These are phyloP conservation scores for Atherix ibis DNA, from an alignment of 2,888 invertebrate genomes.

Conservation along the genomic window DNA sequence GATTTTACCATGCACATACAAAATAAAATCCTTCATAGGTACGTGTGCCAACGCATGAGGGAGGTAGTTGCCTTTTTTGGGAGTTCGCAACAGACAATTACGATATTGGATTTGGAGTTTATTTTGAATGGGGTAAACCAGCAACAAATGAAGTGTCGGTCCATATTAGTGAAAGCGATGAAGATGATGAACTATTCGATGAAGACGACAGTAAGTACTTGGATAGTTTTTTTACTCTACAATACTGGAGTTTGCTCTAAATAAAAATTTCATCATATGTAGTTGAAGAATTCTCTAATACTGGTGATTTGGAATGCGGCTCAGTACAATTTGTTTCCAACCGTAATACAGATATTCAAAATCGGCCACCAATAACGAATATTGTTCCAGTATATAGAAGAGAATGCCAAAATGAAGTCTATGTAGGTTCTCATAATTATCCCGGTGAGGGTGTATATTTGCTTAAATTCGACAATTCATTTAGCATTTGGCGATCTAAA, in stretches of 20 bases:
- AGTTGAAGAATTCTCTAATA: slow-evolving; percentile 20
- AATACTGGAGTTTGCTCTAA: too few species aligned
- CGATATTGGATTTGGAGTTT: slow-evolving; percentile 95
- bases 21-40: slow-evolving; percentile 31
- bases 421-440: slow-evolving; percentile 93
- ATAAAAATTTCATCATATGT: too few species aligned
- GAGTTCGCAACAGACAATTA: slow-evolving; percentile 98
- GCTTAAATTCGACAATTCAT: slow-evolving; percentile 98
- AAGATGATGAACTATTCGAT: slow-evolving; percentile 46
- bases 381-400: slow-evolving; percentile 90
- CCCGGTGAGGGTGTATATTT: slow-evolving; percentile 96
- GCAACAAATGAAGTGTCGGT: slow-evolving; percentile 70
- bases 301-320: slow-evolving; percentile 49
- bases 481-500: slow-evolving; percentile 97
- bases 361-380: slow-evolving; percentile 41
- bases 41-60: slow-evolving; percentile 88
- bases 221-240: not conserved
- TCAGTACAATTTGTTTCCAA: slow-evolving; percentile 16
- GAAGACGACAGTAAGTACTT: slow-evolving; percentile 27
- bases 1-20: too few species aligned
- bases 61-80: slow-evolving; percentile 91
- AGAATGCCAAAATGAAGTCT: slow-evolving; percentile 93
- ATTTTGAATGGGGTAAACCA: slow-evolving; percentile 93
- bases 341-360: not conserved
- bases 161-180: slow-evolving; percentile 88